A percentile compares a stretch with the other conserved stretches of the same genome.
Conservation (phyloP, 1,140 invertebrate genomes). For the Drosophila tani region DNA sequence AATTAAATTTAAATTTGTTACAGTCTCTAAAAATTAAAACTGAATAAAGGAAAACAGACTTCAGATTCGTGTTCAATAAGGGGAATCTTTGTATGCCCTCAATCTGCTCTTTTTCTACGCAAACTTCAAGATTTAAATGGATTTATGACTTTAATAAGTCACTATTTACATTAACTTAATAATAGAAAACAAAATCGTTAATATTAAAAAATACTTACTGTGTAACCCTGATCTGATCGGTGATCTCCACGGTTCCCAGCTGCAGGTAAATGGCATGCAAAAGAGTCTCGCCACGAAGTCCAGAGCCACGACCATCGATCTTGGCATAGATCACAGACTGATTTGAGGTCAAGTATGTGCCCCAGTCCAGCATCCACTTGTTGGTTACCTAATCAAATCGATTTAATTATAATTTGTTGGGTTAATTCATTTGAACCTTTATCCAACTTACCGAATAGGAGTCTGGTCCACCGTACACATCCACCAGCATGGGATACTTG, state of each 20-base stretch:
- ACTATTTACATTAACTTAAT: too few species aligned
- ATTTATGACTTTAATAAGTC: too few species aligned
- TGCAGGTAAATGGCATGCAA: slow-evolving; percentile 93
- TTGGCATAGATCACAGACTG: slow-evolving; percentile 93
- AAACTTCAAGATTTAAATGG: background rate
- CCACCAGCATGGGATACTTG: slow-evolving; percentile 93
- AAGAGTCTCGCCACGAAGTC: slow-evolving; percentile 92
- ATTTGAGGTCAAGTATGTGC: slow-evolving; percentile 92
- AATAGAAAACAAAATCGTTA: too few species aligned
- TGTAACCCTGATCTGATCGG: slow-evolving; percentile 90
- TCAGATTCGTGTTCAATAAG: too few species aligned
- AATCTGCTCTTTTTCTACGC: too few species aligned
- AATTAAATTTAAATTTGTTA: too few species aligned
- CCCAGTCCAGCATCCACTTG: slow-evolving; percentile 91
- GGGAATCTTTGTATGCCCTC: too few species aligned
- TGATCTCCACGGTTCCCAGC: slow-evolving; percentile 94
- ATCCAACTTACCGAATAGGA: slow-evolving; percentile 89
- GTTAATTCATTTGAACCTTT: too few species aligned
- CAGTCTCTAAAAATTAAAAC: too few species aligned
- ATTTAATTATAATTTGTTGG: background rate
- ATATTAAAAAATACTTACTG: slow-evolving; percentile 82
- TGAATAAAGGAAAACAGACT: too few species aligned
- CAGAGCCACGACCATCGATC: slow-evolving; percentile 96
- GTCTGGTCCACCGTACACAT: slow-evolving; percentile 96
- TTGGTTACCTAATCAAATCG: slow-evolving; percentile 84